These are phyloP conservation scores for Telmatochromis sp. DNA, from an alignment of 2,113 vertebrate species.

Conservation along the genomic window DNA sequence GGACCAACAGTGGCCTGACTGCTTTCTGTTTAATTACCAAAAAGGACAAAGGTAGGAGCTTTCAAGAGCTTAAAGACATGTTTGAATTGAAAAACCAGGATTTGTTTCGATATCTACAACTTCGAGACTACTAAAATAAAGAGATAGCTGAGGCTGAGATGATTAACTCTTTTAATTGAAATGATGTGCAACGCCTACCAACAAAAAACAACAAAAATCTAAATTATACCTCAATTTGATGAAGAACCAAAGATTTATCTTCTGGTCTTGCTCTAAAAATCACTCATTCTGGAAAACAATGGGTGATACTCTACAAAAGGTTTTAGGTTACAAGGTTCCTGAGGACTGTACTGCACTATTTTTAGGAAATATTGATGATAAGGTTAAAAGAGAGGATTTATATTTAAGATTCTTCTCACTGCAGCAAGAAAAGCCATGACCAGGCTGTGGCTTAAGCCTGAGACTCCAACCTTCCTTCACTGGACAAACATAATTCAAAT, in stretches of 20 bases:
- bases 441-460: not conserved
- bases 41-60: rapidly evolving
- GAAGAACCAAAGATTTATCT: not conserved
- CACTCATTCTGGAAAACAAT: not conserved
- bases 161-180: not conserved
- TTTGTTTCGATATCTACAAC: not conserved
- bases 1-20: not conserved
- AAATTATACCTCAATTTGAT: not conserved
- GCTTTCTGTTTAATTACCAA: not conserved
- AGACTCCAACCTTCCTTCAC: not conserved
- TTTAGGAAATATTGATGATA: not conserved
- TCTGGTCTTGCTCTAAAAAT: not conserved
- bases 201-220: not conserved
- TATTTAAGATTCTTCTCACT: not conserved
- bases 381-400: not conserved
- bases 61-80: not conserved
- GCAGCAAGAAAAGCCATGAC: not conserved
- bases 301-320: not conserved
- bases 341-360: not conserved
- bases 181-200: not conserved
- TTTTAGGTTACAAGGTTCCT: not conserved
- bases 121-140: rapidly evolving
- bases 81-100: not conserved
- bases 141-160: not conserved
- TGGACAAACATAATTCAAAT: not conserved